phyloP scores from a whole-genome alignment of 2,113 vertebrate species.

The Zingel zingel region DNA sequence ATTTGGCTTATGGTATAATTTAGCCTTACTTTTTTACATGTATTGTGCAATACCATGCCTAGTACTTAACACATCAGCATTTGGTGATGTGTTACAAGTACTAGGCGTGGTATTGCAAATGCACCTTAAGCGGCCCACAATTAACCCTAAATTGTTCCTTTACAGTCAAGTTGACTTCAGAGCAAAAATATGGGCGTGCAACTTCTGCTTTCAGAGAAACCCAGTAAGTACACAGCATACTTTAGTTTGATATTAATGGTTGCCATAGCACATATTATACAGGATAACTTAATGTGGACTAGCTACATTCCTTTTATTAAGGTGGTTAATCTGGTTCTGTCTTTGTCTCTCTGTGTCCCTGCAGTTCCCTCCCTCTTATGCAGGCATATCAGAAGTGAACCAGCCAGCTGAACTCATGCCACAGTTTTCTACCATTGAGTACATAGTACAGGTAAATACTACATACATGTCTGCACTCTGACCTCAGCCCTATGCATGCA shows the following conservation, averaged over 20 bases:
- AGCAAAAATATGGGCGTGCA: constrained; percentile 98
- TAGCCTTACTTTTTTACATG: background rate
- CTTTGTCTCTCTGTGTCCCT: constrained; percentile 63
- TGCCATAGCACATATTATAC: background rate
- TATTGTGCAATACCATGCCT: background rate
- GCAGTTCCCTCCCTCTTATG: constrained; percentile 95
- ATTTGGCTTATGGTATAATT: background rate
- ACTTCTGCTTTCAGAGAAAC: constrained; percentile 99
- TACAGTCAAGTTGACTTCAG: constrained; percentile 96
- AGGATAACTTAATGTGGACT: background rate
- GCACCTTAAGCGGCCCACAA: background rate
- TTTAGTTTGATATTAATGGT: background rate
- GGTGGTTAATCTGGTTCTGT: constrained; percentile 12
- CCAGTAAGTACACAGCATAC: constrained; percentile 83
- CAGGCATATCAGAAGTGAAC: constrained; percentile 96
- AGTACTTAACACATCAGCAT: constrained; percentile 3
- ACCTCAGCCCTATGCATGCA: constrained; percentile 20
- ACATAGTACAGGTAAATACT: constrained; percentile 93
- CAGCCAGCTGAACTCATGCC: constrained; percentile 98
- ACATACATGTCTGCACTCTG: constrained; percentile 28
- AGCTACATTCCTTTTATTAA: constrained; percentile 30
- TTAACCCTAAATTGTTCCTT: constrained; percentile 45
- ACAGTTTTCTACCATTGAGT: constrained; percentile 98
- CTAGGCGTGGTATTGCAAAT: constrained; percentile 21
- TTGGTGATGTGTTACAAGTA: constrained; percentile 24